These are phyloP conservation scores for Ciconia maguari DNA, from an alignment of 2,113 vertebrate genomes.

Conservation along the genomic window DNA sequence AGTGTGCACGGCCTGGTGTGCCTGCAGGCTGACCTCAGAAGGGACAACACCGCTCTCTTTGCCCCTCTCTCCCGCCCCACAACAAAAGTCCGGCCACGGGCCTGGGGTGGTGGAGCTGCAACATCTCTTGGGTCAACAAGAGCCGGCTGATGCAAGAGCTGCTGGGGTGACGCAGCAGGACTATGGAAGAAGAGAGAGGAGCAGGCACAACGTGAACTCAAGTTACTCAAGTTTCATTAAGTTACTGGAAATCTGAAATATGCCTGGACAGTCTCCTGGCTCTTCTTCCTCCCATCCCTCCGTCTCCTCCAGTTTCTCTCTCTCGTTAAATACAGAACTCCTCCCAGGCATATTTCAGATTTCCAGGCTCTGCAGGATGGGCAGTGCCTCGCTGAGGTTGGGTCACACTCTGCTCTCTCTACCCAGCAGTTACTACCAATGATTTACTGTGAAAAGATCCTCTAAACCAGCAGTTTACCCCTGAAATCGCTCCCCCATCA, in stretches of 20 bases:
- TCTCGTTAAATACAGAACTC: background rate
- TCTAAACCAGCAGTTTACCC: background rate
- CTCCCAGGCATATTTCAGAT: background rate
- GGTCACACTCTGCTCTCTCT: background rate
- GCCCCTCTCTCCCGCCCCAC: background rate
- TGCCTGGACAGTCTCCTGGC: background rate
- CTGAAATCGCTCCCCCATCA: background rate
- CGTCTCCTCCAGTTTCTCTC: background rate
- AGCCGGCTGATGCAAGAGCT: background rate
- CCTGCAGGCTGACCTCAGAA: background rate
- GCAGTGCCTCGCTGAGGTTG: background rate
- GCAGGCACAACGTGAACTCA: background rate
- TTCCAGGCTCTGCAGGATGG: background rate
- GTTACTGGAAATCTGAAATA: too few relatives aligned
- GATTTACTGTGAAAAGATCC: background rate
- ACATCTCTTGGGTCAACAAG: background rate
- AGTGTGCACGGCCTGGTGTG: background rate
- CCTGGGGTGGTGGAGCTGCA: background rate
- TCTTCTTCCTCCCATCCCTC: too few relatives aligned
- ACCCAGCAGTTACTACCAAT: too few relatives aligned
- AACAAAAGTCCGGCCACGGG: background rate
- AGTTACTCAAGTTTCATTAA: background rate
- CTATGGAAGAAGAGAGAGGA: background rate
- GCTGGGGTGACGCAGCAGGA: background rate
- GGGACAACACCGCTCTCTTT: background rate